Evolutionary conservation across 2,888 invertebrate species (phyloP), one percentile per base, ranked within the genome.

Genomic region (Aricia artaxerxes): DNA sequence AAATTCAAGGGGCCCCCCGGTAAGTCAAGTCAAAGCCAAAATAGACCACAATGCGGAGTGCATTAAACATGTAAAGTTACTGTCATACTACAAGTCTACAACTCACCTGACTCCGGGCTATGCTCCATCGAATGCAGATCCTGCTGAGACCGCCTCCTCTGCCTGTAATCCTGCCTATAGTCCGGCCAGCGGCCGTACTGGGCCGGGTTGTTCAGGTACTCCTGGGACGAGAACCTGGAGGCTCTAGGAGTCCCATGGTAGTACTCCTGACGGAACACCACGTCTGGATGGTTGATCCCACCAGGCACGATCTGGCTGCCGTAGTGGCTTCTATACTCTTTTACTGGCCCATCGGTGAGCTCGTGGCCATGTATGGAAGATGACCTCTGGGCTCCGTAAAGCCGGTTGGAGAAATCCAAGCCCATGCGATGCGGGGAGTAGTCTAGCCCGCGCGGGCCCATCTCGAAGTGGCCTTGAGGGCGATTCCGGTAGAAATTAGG

Each of bases 321-420:
- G 79, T 89, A 93, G 78, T 92, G 91, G 75, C 87, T 89, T 40
- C 94, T 81, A 78, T 93, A 92, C 80, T 94, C 93, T 81, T 92
- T 92, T 83, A 90, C 87, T 0, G 85, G 82, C 0, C 91, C 92
- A 76, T 93, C 92, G 0, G 94, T 92, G 64, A 94, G 84, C 83
- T 95, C 95, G 79, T 94, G 94, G 0, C 95, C 95, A 81, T 94
- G 94, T 76, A 94, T 91, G 1, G 94, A 94, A 0, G 93, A 91
- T 0, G 95, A 94, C 1, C 95, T 86, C 80, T 93, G 94, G 1
- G 94, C 93, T 0, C 92, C 92, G 77, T 91, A 93, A 79, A 93
- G 84, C 9, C 94, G 87, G 80, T 91, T 92, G 16, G 92, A 89
- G 64, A 91, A 91, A 77, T 95, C 94, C 73, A 90, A 82, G 3